Evolutionary conservation across 2,113 vertebrate genomes (phyloP), one percentile per base, ranked within the genome.

Genomic region (Tragulus kanchil): DNA sequence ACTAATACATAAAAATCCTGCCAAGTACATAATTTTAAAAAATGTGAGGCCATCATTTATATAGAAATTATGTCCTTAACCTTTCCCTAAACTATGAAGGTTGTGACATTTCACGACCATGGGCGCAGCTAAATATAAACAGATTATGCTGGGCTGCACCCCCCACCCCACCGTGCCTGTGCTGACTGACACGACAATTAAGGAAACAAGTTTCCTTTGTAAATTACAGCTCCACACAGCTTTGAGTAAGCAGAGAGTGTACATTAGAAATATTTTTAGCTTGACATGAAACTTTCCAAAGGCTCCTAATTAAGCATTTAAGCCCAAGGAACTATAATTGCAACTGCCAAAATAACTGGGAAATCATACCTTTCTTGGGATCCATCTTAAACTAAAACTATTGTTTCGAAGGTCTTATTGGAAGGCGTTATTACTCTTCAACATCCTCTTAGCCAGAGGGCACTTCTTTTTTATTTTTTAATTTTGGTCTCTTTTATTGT

Each of bases 321-420:
- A 97, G 90, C 1, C 21, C 81, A 95, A 65, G 91, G 96, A 97
- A 71, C 93, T 97, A 88, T 97, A 97, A 97, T 96, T 93, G 92
- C 97, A 96, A 93, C 97, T 98, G 97, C 98, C 98, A 98, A 88
- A 98, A 97, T 97, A 98, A 96, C 95, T 96, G 85, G 90, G 89
- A 97, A 98, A 97, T 97, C 97, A 97, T 87, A 97, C 96, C 97
- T 97, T 98, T 67, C 36, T 77, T 78, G 83, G 93, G 77, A 97
- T 98, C 96, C 96, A 58, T 97, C 95, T 97, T 97, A 94, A 95
- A 58, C 69, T 96, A 93, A 98, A 98, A 96, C 96, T 95, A 85
- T 97, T 97, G 92, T 98, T 97, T 86, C 93, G 69, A 93, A 96
- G 96, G 28, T 36, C 95, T 96, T 95, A 92, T 90, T 92, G 73